A percentile compares a stretch with the other conserved stretches of the same genome.
Evolutionary conservation across 2,797 vertebrate genomes (phyloP).

Genomic region (Enteromius argenteus): DNA sequence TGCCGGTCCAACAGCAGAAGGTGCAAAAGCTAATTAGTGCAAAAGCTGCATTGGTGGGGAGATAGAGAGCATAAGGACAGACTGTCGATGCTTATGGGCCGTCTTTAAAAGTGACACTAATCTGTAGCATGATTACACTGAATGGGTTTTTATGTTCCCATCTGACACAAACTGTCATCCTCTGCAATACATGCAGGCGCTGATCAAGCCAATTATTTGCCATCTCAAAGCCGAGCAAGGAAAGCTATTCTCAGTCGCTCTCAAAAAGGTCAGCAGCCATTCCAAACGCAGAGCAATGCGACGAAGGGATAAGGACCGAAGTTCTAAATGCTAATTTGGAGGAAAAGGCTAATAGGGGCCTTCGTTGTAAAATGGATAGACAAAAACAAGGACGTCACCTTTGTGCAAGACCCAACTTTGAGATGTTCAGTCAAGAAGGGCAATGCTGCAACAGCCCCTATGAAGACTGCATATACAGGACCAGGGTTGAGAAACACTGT

Average conservation of each 20-base stretch:
- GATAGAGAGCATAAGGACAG: slow-evolving; percentile 43
- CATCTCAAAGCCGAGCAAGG: background rate
- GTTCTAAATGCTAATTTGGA: slow-evolving; percentile 68
- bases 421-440: background rate
- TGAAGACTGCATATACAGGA: background rate
- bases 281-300: slow-evolving; percentile 20
- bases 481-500: too few relatives aligned
- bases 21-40: slow-evolving; percentile 59
- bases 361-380: background rate
- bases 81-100: background rate
- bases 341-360: slow-evolving; percentile 34
- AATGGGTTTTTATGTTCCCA: slow-evolving; percentile 26
- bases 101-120: slow-evolving; percentile 65
- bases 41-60: slow-evolving; percentile 46
- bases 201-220: slow-evolving; percentile 46
- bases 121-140: slow-evolving; percentile 51
- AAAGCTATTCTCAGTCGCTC: background rate
- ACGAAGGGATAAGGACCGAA: slow-evolving; percentile 53
- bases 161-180: slow-evolving; percentile 39
- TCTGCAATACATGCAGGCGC: slow-evolving; percentile 11
- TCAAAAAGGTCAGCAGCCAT: slow-evolving; percentile 42
- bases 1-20: slow-evolving; percentile 61
- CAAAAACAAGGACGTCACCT: background rate
- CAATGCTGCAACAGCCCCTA: background rate
- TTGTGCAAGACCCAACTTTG: background rate